Percentiles rank a stretch among this genome's conserved stretches.
These are phyloP conservation scores for Corynorhinus townsendii DNA, from an alignment of 2,113 vertebrate genomes.

Conservation along the genomic window DNA sequence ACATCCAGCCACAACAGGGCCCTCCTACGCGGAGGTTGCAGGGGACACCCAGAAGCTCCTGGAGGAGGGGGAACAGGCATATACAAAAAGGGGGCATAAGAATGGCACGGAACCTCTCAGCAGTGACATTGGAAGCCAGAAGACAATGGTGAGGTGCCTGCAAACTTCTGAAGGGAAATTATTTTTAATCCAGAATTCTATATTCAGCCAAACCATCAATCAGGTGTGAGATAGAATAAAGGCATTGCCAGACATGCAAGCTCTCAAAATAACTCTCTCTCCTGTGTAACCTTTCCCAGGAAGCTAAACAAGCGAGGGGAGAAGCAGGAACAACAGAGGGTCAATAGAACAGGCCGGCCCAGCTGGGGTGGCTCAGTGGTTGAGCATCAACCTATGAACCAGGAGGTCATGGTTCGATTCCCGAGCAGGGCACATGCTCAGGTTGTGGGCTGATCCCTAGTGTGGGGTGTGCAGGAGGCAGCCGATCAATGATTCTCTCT, in stretches of 20 bases:
- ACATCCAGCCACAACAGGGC: neutral
- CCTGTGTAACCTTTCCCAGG: neutral
- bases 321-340: neutral
- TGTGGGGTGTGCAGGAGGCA: too few species aligned
- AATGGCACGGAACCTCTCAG: neutral
- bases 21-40: neutral
- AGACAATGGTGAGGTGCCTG: neutral
- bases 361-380: too few species aligned
- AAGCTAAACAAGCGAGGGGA: neutral
- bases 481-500: too few species aligned
- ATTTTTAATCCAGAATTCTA: slow-evolving; percentile 28
- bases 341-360: neutral
- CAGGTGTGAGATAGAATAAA: neutral
- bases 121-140: neutral
- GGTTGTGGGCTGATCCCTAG: too few species aligned
- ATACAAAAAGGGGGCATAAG: neutral
- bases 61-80: neutral
- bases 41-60: neutral
- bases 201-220: slow-evolving; percentile 28
- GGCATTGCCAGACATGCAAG: neutral
- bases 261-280: neutral
- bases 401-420: too few species aligned
- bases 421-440: too few species aligned
- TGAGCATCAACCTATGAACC: too few species aligned
- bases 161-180: neutral